Base-by-base conservation (phyloP, 2,113 vertebrate species). In the Chaenocephalus aceratus region DNA sequence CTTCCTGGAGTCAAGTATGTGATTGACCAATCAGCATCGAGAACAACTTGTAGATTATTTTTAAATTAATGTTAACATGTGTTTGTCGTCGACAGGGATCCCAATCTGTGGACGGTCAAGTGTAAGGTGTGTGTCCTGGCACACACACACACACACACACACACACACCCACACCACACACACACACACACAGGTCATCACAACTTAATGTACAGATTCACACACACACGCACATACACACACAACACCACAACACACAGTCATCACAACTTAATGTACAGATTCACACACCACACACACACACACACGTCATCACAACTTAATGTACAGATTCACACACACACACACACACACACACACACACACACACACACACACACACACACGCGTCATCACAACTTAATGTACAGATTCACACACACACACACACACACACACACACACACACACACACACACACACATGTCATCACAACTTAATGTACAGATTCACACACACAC, bases 91-190 rank as follows among this genome's bases (percentile, higher is more conserved):
- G 10, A n/a, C 79, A 98, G 97, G 87, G 97, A 98, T 78, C 97
- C 97, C 69, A 99, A 99, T 34, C 95, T 99, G 68, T 99, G 97
- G 97, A 99, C 97, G 0, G 97, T 98, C 76, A 99, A 99, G 74
- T 98, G 97, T 80, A 98, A 97, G 96, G 97, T 97, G 70, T 9
- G 94, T 79, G 3, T 23, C 6, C 4, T 34, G 5, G 1, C 5
- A 30, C 44, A 18, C 15, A 15, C 10, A 49, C 13, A 2, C 53
- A 14, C 23, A 18, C 14, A 16, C 16, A 8, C 18, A 23, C 21
- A 34, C 23, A 15, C 15, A 1, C 6, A 2, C 16, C 6, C 11
- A 6, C 14, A 23, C 44, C 21, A 5, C 9, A 45, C 21, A 11
- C 16, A 16, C n/a, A 46, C 21, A 44, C 26, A 26, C 26, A 49